Evolutionary conservation across 2,797 vertebrate genomes (phyloP).

Genomic region (Ispidina picta): DNA sequence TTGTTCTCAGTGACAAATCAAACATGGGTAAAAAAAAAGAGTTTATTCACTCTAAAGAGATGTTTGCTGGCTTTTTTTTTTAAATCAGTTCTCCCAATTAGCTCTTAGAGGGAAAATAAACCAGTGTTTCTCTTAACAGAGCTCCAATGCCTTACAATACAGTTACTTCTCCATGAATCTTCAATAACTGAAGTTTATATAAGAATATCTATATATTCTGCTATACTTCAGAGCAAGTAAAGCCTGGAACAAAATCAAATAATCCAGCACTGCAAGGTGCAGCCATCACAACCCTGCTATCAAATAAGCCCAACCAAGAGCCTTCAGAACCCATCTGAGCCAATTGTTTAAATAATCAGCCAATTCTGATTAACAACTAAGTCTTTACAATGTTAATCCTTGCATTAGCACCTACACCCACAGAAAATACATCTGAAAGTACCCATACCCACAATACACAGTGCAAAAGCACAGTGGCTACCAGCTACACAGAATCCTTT

Average conservation of each 20-base stretch:
- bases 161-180: neutral
- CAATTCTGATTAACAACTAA: neutral
- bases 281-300: neutral
- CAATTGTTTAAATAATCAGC: neutral
- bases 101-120: neutral
- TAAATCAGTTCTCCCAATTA: neutral
- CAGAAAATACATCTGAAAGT: neutral
- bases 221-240: neutral
- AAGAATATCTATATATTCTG: neutral
- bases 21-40: too few relatives aligned
- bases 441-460: neutral
- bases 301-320: neutral
- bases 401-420: neutral
- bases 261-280: neutral
- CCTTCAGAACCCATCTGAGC: neutral
- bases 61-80: neutral
- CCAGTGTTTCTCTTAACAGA: neutral
- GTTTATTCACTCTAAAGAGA: neutral
- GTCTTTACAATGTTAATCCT: neutral
- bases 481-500: neutral
- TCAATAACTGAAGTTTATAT: neutral
- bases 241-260: constrained; percentile 4
- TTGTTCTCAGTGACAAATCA: neutral
- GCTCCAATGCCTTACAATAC: neutral
- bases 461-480: neutral